Evolutionary conservation across 2,888 invertebrate genomes (phyloP).

Genomic region (Coelogynopora nodosa): DNA sequence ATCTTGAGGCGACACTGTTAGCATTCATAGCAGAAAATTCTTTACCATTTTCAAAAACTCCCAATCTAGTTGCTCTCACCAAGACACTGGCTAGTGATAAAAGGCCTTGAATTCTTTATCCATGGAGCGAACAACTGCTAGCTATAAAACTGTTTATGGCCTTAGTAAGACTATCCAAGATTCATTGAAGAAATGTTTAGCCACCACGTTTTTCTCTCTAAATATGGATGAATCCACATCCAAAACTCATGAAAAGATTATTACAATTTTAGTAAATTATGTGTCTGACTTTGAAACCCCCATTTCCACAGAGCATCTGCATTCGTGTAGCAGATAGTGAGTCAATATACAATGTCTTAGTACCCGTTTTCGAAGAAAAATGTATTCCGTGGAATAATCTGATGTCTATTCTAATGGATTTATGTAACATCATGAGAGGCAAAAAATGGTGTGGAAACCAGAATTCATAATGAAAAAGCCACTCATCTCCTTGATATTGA

Average conservation of each 20-base stretch:
- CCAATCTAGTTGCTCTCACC: conserved; percentile 46
- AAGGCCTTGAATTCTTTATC: conserved; percentile 45
- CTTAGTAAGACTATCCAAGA: not conserved
- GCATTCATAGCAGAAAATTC: conserved; percentile 46
- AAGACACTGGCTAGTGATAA: conserved; percentile 46
- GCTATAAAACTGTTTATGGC: conserved; percentile 1
- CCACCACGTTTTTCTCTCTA: conserved; percentile 36
- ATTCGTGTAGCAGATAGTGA: not conserved
- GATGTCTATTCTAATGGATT: not conserved
- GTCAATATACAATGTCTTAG: not conserved
- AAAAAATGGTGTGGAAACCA: not conserved
- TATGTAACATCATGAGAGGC: conserved; percentile 27
- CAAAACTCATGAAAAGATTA: not conserved
- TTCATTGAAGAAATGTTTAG: conserved; percentile 4
- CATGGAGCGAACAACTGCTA: conserved; percentile 22
- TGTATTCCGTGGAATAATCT: not conserved
- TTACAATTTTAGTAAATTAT: not conserved
- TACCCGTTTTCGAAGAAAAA: conserved; percentile 8
- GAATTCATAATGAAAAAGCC: not conserved
- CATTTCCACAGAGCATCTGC: not conserved
- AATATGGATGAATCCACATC: conserved; percentile 14
- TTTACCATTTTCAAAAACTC: conserved; percentile 45
- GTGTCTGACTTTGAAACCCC: not conserved
- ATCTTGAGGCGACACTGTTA: conserved; percentile 44
- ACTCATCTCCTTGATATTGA: conserved; percentile 16